Base-by-base conservation (phyloP, 1,140 invertebrate genomes). In the Rhyacophila brunnea region DNA sequence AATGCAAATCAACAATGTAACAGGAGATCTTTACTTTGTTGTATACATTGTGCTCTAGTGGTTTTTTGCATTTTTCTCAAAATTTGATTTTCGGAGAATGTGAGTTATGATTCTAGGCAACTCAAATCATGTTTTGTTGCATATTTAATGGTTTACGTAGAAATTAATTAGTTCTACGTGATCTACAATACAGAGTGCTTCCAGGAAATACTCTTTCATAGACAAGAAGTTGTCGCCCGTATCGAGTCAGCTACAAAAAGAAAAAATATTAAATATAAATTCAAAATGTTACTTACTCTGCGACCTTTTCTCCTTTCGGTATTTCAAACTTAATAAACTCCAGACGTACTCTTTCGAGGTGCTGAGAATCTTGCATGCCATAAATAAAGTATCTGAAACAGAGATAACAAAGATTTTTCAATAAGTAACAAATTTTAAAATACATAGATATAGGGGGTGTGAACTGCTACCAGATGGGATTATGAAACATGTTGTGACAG, bases 361-460 rank as follows among this genome's bases (percentile, higher is more conserved):
- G 89, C 73, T 97, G 93, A 50, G 88, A 87, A 78, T 97, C 94
- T 80, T 96, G 92, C 83, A 97, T 89, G 62, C 94, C 95, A 79
- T 98, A 97, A 72, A 98, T 91, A 84, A 95, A 97, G 82, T 98
- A 98, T 75, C 91, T 83, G 71, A 34, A 74, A 75, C 19, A 28
- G 38, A 47, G 42, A 6, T 2, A 10, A 14, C 7, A 35, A 46
- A 55, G 10, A 35, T 45, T 11, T 17, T 44, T 34, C 5, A n/a
- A 44, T 44, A 3, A 35, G 34, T 35, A 7, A 35, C n/a, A 35
- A n/a, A 6, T 35, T 7, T 35, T n/a, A 35, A 35, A 35, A 35
- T 7, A 35, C 34, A 7, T 35, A 6, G n/a, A n/a, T n/a, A n/a
- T n/a, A n/a, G n/a, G n/a, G n/a, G n/a, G n/a, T n/a, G n/a, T n/a